Base-by-base conservation (phyloP, 1,140 invertebrate species). In the Marisa cornuarietis region DNA sequence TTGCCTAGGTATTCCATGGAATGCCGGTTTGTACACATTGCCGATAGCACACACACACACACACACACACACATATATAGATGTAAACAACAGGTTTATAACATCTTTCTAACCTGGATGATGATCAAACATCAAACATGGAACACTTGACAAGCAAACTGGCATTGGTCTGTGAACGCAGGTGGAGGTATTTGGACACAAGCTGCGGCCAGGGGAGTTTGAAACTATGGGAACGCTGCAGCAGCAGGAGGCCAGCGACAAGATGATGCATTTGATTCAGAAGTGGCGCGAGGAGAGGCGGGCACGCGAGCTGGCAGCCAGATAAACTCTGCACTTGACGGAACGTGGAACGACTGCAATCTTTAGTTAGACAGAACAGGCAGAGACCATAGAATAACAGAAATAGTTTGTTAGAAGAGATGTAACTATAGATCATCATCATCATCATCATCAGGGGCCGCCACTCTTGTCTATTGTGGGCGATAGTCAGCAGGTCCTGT, bases 201-300 rank as follows among this genome's bases (percentile, higher is more conserved):
- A 82, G 31, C 82, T 89, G 42, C 81, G 86, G 62, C 85, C 87
- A 14, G 86, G 86, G 49, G 88, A 88, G 82, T 88, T 89, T 84
- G 87, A 88, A 58, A 54, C 62, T 3, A 85, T 89, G 85, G 63
- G 79, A 49, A 79, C 85, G 7, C 73, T 83, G 58, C 76, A 83
- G 62, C 87, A 88, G 75, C 85, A 88, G 76, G 82, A 86, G 16
- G 82, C 81, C 54, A 88, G 87, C 81, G 86, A 88, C 80, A 81
- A 88, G 61, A 88, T 89, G 85, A 88, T 88, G 81, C 82, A 79
- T 62, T 78, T 88, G 1, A 89, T 89, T 71, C 88, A 89, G 80
- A 86, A 83, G 77, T 89, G 87, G 87, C 68, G 88, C 68, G 88
- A 89, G 66, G 88, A 89, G 52, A 79, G 88, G 72, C 76, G 86